These are phyloP conservation scores for Diarsia brunnea DNA, from an alignment of 2,888 invertebrate species.

Conservation along the genomic window DNA sequence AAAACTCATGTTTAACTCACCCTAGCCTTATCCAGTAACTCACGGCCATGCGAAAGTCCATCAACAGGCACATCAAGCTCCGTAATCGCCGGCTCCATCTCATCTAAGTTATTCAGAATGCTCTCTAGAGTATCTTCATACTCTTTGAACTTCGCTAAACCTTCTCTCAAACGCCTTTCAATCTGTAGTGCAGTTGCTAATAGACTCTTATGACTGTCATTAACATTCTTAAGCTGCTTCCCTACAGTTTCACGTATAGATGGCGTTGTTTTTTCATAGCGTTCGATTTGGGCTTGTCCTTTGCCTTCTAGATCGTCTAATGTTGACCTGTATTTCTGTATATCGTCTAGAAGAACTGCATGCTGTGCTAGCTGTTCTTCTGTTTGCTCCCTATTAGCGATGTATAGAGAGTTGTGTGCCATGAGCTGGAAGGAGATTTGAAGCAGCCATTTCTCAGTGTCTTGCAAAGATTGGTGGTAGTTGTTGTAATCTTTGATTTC, in stretches of 20 bases:
- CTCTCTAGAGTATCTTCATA: constrained; percentile 97
- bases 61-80: constrained; percentile 94
- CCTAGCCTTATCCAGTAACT: constrained; percentile 94
- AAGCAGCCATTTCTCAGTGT: constrained; percentile 98
- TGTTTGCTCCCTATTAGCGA: constrained; percentile 97
- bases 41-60: constrained; percentile 93
- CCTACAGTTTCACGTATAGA: constrained; percentile 94
- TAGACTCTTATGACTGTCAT: constrained; percentile 97
- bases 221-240: constrained; percentile 96
- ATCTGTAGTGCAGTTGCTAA: constrained; percentile 97
- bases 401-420: constrained; percentile 98
- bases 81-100: constrained; percentile 94
- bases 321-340: constrained; percentile 95
- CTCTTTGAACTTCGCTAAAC: constrained; percentile 97
- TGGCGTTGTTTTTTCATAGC: constrained; percentile 94
- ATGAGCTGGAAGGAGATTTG: constrained; percentile 98
- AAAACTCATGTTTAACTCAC: constrained; percentile 80
- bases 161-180: constrained; percentile 96
- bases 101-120: constrained; percentile 95
- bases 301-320: constrained; percentile 96
- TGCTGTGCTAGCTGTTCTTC: constrained; percentile 97
- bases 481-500: constrained; percentile 96
- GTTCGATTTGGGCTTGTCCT: constrained; percentile 95
- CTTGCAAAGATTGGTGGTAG: constrained; percentile 97
- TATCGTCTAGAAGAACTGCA: constrained; percentile 93